Base-by-base conservation (phyloP, 1,140 invertebrate genomes). In the Bathynomus jamesi region DNA sequence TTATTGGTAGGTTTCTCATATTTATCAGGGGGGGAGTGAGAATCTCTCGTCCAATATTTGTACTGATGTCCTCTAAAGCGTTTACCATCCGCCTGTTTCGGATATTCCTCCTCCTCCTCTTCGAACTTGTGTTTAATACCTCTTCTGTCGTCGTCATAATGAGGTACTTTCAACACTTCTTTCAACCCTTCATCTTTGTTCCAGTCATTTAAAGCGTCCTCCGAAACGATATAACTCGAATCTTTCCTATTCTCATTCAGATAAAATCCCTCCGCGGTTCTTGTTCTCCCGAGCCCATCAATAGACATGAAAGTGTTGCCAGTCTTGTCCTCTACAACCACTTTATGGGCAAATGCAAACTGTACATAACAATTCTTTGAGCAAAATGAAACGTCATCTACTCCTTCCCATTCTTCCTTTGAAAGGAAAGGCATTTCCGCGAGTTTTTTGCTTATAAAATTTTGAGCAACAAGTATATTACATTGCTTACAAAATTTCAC, bases 401-500 rank as follows among this genome's bases (percentile, higher is more conserved):
- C 40, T 72, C 76, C 78, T 69, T 83, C 83, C 78, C 81, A 79
- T 67, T 83, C 82, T 61, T 84, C 81, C 67, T 82, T 81, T 5
- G 79, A 77, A 2, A 85, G 77, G 66, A 80, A 81, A 4, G 82
- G 72, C 27, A 78, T 68, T 27, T 77, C 76, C 11, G 65, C 32
- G 7, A 74, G 65, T 61, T 67, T 69, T 28, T 76, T 75, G 5
- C 82, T 85, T 63, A 83, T 77, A 28, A 90, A 84, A 74, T 89
- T 90, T 81, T 90, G 91, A 65, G 93, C 83, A 76, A 96, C 92
- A 13, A 94, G 90, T 63, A 94, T 89, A 81, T 95, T 93, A 83
- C 94, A 97, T 79, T 94, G 91, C 30, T 90, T 86, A 82, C 95
- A 97, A 81, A 95, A 95, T 80, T 92, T 93, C 0, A 90, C 90